Evolutionary conservation across 1,140 invertebrate genomes (phyloP).

Genomic region (Phocides pigmalion): DNA sequence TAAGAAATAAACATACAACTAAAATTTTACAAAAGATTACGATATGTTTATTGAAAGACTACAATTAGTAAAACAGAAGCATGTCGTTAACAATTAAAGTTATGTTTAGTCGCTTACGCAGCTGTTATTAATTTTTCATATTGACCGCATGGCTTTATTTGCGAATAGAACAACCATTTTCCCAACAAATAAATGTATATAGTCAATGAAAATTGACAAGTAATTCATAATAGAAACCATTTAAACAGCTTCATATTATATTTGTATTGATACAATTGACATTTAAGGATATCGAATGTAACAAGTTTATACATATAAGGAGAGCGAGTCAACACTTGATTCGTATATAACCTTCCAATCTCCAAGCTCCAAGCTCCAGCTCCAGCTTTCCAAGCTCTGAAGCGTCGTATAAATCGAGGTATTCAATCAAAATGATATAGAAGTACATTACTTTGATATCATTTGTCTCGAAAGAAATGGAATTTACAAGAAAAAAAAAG

Average conservation of each 20-base stretch:
- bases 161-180: background rate
- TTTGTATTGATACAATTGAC: background rate
- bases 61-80: no score
- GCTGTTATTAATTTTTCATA: background rate
- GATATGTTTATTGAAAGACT: no score
- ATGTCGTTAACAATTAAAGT: no score
- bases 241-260: background rate
- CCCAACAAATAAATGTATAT: background rate
- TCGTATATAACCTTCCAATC: background rate
- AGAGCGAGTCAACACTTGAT: background rate
- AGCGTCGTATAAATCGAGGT: background rate
- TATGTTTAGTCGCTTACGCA: background rate
- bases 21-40: no score
- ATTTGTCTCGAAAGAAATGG: conserved; percentile 52
- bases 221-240: background rate
- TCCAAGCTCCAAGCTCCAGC: no score
- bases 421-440: conserved; percentile 23
- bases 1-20: no score
- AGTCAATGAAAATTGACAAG: background rate
- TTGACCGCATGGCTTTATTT: background rate
- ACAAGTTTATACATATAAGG: conserved; percentile 6
- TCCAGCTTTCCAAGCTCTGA: no score
- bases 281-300: background rate
- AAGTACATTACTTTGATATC: conserved; percentile 39
- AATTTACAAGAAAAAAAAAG: conserved; percentile 50